A percentile compares a stretch with the other conserved stretches of the same genome.
phyloP scores from a whole-genome alignment of 1,140 invertebrate genomes.

The Coptotermes formosanus region DNA sequence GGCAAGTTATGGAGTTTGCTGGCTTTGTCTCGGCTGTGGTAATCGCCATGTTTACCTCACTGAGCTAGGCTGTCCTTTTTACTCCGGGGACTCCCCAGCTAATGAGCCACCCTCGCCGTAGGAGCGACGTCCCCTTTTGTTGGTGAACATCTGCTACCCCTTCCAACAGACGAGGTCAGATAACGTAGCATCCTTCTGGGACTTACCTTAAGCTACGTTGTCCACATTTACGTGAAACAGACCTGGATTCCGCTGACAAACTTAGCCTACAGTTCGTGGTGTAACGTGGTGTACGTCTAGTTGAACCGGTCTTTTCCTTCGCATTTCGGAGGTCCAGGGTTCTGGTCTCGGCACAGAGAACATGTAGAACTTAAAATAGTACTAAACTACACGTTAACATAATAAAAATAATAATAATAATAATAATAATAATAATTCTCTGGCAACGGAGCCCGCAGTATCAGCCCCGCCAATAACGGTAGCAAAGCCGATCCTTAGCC shows the following conservation, averaged over 20 bases:
- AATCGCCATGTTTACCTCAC: conserved; percentile 8
- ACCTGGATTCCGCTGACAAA: not conserved
- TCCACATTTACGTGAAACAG: not conserved
- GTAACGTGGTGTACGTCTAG: not conserved
- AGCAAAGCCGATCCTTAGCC: no score
- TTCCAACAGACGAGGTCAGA: not conserved
- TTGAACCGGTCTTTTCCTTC: not conserved
- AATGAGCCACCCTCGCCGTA: not conserved
- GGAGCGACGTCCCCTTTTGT: not conserved
- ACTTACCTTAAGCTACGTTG: not conserved
- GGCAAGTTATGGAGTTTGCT: not conserved
- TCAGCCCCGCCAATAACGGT: no score
- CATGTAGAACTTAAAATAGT: no score
- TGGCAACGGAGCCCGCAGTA: no score
- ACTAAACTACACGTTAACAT: no score
- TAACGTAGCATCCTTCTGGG: conserved; percentile 6
- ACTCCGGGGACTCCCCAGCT: not conserved
- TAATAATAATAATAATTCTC: no score
- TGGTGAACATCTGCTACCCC: not conserved
- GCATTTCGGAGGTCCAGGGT: not conserved
- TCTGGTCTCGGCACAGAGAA: no score
- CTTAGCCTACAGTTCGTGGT: not conserved
- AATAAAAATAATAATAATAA: no score
- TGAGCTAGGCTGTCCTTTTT: not conserved
- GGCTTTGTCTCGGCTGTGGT: not conserved